Evolutionary conservation across 2,797 vertebrate species (phyloP).

Genomic region (Esox lucius): DNA sequence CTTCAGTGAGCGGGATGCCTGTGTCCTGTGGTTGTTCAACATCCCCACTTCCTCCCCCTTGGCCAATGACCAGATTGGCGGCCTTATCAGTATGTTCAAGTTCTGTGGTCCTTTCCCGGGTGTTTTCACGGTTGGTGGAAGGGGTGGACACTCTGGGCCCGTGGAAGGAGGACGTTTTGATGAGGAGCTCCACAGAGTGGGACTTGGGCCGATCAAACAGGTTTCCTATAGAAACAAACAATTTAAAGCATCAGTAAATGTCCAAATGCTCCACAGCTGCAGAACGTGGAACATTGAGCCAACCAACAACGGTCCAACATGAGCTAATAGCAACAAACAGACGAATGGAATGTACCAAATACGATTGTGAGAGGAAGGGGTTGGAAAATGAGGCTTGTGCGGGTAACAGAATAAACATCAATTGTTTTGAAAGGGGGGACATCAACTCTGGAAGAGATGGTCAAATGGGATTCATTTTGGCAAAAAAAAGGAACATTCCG

Average conservation of each 20-base stretch:
- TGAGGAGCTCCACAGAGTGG: conserved; percentile 71
- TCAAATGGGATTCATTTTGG: conserved; percentile 75
- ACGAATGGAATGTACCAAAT: conserved; percentile 88
- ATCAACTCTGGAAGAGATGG: conserved; percentile 76
- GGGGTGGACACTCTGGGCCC: conserved; percentile 39
- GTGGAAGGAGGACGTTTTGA: conserved; percentile 58
- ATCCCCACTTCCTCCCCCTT: conserved; percentile 50
- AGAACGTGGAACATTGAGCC: conserved; percentile 51
- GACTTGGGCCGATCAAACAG: conserved; percentile 63
- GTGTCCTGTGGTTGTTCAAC: conserved; percentile 49
- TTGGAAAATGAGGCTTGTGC: conserved; percentile 79
- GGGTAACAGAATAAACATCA: conserved; percentile 60
- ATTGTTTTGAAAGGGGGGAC: conserved; percentile 51
- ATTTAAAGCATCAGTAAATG: conserved; percentile 27
- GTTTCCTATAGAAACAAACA: conserved; percentile 62
- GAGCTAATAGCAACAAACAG: conserved; percentile 73
- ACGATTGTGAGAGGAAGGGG: conserved; percentile 77
- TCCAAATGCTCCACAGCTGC: conserved; percentile 1
- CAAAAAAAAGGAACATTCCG: conserved; percentile 65
- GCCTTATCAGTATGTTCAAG: conserved; percentile 51
- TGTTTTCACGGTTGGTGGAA: conserved; percentile 42
- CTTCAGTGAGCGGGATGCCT: conserved; percentile 32
- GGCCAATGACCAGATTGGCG: conserved; percentile 69
- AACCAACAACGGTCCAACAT: conserved; percentile 59
- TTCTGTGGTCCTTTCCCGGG: conserved; percentile 31